These are phyloP conservation scores for Harmothoe impar DNA, from an alignment of 2,888 invertebrate genomes.

Conservation along the genomic window DNA sequence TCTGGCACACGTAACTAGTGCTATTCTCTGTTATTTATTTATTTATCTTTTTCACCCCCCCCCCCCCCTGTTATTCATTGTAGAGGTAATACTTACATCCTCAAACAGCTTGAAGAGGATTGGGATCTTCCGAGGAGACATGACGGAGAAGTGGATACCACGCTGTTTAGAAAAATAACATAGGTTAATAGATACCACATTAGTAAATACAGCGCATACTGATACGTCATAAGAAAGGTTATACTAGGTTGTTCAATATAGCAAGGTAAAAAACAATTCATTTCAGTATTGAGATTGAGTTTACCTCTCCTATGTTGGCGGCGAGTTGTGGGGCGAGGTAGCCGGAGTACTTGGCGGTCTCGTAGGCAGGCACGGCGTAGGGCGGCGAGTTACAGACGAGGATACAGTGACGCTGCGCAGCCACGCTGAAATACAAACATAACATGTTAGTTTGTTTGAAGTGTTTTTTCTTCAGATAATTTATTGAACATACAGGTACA, in stretches of 20 bases:
- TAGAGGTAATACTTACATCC: conserved; percentile 85
- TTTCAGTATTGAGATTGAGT: not conserved
- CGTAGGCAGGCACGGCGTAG: conserved; percentile 92
- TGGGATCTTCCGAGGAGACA: conserved; percentile 94
- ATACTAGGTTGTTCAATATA: too few relatives aligned
- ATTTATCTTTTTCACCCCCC: too few relatives aligned
- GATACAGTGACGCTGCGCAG: conserved; percentile 90
- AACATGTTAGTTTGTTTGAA: not conserved
- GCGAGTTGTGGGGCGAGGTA: conserved; percentile 94
- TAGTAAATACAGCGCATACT: not conserved
- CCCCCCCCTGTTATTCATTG: too few relatives aligned
- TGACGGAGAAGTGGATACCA: conserved; percentile 92
- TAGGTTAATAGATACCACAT: conserved; percentile 62
- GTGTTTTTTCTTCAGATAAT: too few relatives aligned
- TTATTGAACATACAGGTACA: too few relatives aligned
- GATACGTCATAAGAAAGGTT: not conserved
- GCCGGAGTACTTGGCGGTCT: conserved; percentile 89
- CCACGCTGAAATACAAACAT: conserved; percentile 80
- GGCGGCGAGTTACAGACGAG: conserved; percentile 96
- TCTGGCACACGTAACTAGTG: too few relatives aligned
- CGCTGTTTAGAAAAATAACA: conserved; percentile 84
- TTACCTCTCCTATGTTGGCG: conserved; percentile 89
- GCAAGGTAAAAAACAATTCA: too few relatives aligned
- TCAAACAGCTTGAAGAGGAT: conserved; percentile 93
- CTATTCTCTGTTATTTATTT: too few relatives aligned